Conservation (phyloP, 2,797 vertebrate species). For the Chrysolophus pictus region DNA sequence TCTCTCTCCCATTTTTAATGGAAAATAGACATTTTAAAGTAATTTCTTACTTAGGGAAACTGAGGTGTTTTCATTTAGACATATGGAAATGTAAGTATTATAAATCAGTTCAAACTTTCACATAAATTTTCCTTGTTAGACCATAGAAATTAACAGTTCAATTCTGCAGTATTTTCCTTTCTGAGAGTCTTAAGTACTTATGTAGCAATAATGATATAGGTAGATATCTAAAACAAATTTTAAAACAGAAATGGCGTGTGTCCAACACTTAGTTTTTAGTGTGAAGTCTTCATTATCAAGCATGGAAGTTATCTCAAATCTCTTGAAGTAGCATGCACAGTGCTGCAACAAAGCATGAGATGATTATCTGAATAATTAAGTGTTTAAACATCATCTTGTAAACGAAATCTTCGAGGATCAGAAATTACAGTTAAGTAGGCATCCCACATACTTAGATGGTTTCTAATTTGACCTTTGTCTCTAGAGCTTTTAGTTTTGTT, state of each 20-base stretch:
- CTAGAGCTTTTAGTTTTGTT: not conserved
- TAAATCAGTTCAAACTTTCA: not conserved
- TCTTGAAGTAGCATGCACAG: not conserved
- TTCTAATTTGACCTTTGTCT: not conserved
- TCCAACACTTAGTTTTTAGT: constrained; percentile 30
- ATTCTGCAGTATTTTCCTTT: not conserved
- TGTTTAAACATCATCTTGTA: constrained; percentile 2
- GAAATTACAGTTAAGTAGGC: not conserved
- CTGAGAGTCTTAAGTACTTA: not conserved
- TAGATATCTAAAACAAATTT: not conserved
- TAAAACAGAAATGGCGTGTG: not conserved
- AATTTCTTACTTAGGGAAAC: not conserved
- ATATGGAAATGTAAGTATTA: not conserved
- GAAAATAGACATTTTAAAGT: not conserved
- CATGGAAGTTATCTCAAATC: not conserved
- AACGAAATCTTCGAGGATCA: not conserved
- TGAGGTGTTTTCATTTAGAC: not conserved
- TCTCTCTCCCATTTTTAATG: not conserved
- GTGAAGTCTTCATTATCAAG: constrained; percentile 5
- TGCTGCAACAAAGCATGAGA: not conserved
- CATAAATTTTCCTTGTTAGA: not conserved
- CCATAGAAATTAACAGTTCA: not conserved
- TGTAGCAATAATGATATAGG: not conserved
- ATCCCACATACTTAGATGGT: not conserved
- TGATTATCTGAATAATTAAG: constrained; percentile 3